Percentiles rank a stretch among this genome's conserved stretches.
Conservation (phyloP, 2,888 invertebrate species). For the Limnephilus auricula region DNA sequence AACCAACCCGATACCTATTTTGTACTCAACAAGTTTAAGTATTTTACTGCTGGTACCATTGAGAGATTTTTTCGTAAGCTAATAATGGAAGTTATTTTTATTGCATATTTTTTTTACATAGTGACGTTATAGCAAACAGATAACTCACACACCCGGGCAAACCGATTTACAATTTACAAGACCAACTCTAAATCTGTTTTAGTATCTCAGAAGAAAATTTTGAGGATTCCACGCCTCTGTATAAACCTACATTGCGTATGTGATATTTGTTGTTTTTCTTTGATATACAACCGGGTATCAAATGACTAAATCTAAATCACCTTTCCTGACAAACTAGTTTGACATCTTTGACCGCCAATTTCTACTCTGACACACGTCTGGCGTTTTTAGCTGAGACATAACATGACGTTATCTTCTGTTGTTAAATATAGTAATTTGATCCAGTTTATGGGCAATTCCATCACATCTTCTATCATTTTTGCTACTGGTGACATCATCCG, state of each 20-base stretch:
- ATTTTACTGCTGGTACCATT: neutral
- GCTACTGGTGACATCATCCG: neutral
- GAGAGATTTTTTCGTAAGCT: neutral
- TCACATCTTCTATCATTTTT: neutral
- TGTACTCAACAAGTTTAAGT: neutral
- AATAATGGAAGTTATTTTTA: neutral
- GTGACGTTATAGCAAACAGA: too few species aligned
- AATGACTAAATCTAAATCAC: neutral
- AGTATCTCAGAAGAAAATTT: neutral
- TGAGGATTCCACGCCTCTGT: neutral
- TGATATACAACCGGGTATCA: neutral
- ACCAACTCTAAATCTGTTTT: neutral
- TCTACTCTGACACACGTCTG: neutral
- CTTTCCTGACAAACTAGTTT: neutral
- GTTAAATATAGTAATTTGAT: neutral
- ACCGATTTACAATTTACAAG: neutral
- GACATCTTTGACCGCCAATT: neutral
- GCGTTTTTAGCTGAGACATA: neutral
- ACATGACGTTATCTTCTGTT: neutral
- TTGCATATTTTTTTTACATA: neutral
- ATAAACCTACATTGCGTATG: neutral
- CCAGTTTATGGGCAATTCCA: neutral
- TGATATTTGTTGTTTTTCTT: neutral
- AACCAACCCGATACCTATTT: neutral
- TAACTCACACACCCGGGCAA: too few species aligned